Evolutionary conservation across 35 echinoderm and acorn worm species (phyloP), one percentile per base, ranked within the genome.

Genomic region (Acanthaster planci): DNA sequence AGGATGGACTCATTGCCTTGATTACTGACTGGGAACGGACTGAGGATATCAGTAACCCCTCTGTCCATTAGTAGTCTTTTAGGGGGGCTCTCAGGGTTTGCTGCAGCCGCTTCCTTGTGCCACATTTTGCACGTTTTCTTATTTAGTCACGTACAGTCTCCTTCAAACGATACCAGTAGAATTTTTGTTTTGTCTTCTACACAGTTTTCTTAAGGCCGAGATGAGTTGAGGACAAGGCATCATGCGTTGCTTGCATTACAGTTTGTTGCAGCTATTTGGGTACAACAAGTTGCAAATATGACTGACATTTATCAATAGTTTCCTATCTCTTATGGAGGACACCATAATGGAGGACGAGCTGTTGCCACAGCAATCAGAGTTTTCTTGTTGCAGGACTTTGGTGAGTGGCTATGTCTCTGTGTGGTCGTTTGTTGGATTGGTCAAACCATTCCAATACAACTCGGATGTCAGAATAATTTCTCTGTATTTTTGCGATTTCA

Each of bases 11-110:
- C 36, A 31, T 76, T 93, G 21, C 92, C 92, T 23, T 52, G 55
- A 18, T 86, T 40, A 76, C 42, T 86, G 0, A 64, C 38, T 14
- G 87, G 92, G 5, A 94, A 82, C 5, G 93, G 93, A 16, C 93
- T 88, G 26, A 91, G 36, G 19, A 87, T 91, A 82, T 95, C 88
- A 22, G 82, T 82, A 10, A 78, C 88, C n/a, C 86, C 58, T 34
- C 88, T 55, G n/a, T 94, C 92, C 83, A 94, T 82, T 0, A 88
- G 87, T 50, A 50, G 2, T 86, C 67, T 5, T 35, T 5, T 27
- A 86, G 84, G 26, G 84, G 84, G 16, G 67, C 67, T 52, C 40
- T 86, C 0, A 68, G 84, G 7, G 23, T 86, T 30, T 8, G 8
- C 12, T 23, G 55, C 1, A 39, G 84, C 18, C 83, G 34, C 81